Evolutionary conservation across 1,140 invertebrate genomes (phyloP).

Genomic region (Calliopsis andreniformis): DNA sequence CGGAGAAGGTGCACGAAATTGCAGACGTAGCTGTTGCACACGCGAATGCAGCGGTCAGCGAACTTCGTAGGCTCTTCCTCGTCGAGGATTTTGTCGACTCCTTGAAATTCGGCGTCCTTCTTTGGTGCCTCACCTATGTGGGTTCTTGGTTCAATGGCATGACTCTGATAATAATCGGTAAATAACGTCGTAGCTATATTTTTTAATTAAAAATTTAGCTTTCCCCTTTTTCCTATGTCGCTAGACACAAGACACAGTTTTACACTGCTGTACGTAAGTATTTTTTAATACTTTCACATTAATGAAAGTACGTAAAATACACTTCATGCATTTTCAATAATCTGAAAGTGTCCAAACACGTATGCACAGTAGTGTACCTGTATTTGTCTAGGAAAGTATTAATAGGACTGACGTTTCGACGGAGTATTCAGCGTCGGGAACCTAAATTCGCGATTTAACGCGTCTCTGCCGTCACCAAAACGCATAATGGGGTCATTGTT

Average conservation of each 20-base stretch:
- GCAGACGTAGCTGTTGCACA: conserved; percentile 92
- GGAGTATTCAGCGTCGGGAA: neutral
- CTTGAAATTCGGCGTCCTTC: conserved; percentile 94
- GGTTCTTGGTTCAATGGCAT: conserved; percentile 99
- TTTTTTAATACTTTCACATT: no score
- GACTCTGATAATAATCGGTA: conserved; percentile 96
- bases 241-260: no score
- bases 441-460: conserved; percentile 7
- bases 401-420: conserved; percentile 8
- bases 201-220: no score
- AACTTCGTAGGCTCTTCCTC: conserved; percentile 95
- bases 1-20: conserved; percentile 93
- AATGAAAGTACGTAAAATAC: no score
- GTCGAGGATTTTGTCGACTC: conserved; percentile 98
- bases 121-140: conserved; percentile 97
- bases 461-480: neutral
- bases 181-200: no score
- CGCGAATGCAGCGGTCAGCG: conserved; percentile 88
- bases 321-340: no score
- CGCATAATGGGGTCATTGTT: conserved; percentile 18
- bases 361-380: neutral
- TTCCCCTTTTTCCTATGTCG: no score
- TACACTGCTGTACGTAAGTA: no score
- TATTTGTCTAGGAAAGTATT: neutral
- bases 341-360: no score